These are phyloP conservation scores for Phortica magna DNA, from an alignment of 2,888 invertebrate genomes.

Conservation along the genomic window DNA sequence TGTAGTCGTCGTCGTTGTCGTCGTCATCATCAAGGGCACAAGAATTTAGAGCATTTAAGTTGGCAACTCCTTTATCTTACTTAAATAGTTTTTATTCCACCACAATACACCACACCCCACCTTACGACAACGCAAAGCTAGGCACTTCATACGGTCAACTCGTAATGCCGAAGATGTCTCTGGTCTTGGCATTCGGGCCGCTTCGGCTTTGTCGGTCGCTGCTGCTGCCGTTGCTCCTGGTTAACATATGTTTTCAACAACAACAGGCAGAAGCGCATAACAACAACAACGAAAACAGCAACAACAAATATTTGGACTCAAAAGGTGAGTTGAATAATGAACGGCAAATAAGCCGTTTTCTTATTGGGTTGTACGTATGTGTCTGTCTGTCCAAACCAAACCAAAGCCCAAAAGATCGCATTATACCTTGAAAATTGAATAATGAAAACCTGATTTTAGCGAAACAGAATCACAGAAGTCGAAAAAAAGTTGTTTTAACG, in stretches of 20 bases:
- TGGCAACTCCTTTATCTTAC: neutral
- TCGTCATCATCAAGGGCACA: neutral
- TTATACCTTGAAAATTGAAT: neutral
- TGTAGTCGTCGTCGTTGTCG: neutral
- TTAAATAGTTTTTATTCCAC: neutral
- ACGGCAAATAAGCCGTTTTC: neutral
- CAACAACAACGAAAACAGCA: conserved; percentile 1
- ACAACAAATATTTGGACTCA: neutral
- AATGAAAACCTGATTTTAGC: neutral
- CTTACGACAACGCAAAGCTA: neutral
- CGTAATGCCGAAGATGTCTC: neutral
- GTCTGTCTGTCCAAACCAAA: neutral
- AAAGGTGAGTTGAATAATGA: conserved; percentile 11
- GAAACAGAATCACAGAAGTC: neutral
- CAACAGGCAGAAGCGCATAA: neutral
- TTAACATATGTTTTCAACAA: conserved; percentile 25
- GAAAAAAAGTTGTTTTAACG: neutral
- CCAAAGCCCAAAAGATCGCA: neutral
- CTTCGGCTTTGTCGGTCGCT: neutral
- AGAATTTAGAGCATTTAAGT: too few species aligned
- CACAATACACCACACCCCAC: neutral
- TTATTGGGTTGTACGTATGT: neutral
- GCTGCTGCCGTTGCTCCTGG: conserved; percentile 4
- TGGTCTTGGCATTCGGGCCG: neutral
- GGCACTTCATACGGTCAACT: neutral